A percentile compares a stretch with the other conserved stretches of the same genome.
phyloP scores from a whole-genome alignment of 2,888 invertebrate species.

The Agonopterix subpropinquella region DNA sequence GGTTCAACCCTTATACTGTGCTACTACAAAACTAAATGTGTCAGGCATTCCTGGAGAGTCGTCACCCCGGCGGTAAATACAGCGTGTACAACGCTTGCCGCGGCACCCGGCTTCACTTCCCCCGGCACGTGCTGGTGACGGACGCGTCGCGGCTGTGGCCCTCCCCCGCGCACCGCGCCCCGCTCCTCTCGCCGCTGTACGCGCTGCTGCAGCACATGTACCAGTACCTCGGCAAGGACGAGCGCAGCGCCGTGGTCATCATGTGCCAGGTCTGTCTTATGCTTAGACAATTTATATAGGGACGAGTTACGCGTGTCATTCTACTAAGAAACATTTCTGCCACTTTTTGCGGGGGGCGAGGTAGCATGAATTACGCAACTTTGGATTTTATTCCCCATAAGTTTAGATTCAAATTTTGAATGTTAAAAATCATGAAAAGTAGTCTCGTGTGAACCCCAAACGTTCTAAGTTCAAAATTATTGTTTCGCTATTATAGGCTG shows the following conservation, averaged over 20 bases:
- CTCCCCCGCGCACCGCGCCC: slow-evolving; percentile 80
- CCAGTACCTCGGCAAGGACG: slow-evolving; percentile 88
- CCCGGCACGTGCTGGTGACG: slow-evolving; percentile 73
- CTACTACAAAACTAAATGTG: not conserved
- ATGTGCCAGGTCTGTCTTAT: slow-evolving; percentile 80
- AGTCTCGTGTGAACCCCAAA: too few species aligned
- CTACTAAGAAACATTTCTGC: too few species aligned
- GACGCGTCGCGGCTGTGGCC: slow-evolving; percentile 79
- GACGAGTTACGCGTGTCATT: too few species aligned
- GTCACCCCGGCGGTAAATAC: slow-evolving; percentile 85
- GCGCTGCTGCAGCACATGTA: slow-evolving; percentile 92
- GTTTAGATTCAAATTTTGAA: too few species aligned
- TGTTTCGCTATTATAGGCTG: too few species aligned
- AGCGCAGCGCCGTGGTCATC: slow-evolving; percentile 87
- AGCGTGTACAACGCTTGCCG: slow-evolving; percentile 88
- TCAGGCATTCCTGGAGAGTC: slow-evolving; percentile 82
- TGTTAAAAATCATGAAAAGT: too few species aligned
- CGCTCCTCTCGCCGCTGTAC: slow-evolving; percentile 86
- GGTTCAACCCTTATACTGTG: too few species aligned
- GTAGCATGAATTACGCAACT: too few species aligned
- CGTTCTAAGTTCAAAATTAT: too few species aligned
- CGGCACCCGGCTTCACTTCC: slow-evolving; percentile 70
- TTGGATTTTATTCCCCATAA: too few species aligned
- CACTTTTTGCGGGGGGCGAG: too few species aligned
- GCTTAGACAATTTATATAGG: too few species aligned